These are phyloP conservation scores for Potamilus streckersoni DNA, from an alignment of 1,140 invertebrate species.

Conservation along the genomic window DNA sequence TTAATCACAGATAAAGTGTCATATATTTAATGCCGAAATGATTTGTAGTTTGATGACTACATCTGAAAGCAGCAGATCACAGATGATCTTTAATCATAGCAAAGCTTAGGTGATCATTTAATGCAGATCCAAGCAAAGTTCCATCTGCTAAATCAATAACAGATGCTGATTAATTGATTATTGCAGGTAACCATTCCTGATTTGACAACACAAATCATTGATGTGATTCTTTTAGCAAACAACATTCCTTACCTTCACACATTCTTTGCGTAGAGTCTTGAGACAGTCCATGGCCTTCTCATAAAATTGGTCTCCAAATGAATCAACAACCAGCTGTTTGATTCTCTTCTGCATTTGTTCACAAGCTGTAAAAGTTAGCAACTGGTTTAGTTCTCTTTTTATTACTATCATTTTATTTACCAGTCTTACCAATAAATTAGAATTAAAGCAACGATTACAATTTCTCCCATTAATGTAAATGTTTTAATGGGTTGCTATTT, in stretches of 20 bases:
- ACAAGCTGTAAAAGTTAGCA: conserved; percentile 48
- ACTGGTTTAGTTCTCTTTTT: too few species aligned
- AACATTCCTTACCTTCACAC: conserved; percentile 48
- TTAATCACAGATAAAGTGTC: too few species aligned
- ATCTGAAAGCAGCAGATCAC: too few species aligned
- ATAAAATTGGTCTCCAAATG: conserved; percentile 61
- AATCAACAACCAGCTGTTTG: conserved; percentile 55
- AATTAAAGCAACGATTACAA: too few species aligned
- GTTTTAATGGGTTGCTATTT: too few species aligned
- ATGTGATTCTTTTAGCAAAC: not conserved
- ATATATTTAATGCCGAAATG: too few species aligned
- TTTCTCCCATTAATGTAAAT: too few species aligned
- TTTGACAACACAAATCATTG: not conserved
- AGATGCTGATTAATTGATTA: not conserved
- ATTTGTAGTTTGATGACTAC: too few species aligned
- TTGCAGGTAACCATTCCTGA: not conserved
- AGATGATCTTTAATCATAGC: too few species aligned
- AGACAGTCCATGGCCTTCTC: conserved; percentile 62
- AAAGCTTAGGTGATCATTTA: not conserved
- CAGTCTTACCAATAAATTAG: too few species aligned
- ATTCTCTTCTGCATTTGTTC: conserved; percentile 61
- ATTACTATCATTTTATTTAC: too few species aligned
- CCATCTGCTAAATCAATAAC: not conserved
- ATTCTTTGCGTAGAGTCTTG: conserved; percentile 49
- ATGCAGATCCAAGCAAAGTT: not conserved